phyloP scores from a whole-genome alignment of 1,140 invertebrate genomes.

The Pogonomyrmex californicus region DNA sequence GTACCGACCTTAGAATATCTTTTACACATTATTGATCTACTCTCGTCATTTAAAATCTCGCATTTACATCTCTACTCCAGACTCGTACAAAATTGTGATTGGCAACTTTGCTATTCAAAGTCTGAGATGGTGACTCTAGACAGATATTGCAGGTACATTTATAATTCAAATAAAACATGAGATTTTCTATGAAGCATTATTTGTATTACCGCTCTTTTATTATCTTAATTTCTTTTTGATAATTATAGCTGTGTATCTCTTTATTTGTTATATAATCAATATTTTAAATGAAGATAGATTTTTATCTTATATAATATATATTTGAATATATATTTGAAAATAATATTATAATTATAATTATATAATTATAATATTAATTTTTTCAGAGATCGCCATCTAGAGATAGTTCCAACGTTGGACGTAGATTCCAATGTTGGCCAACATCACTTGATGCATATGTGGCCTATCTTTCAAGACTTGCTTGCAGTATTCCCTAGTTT shows the following conservation, averaged over 20 bases:
- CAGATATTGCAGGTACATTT: slow-evolving; percentile 87
- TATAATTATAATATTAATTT: slow-evolving; percentile 28
- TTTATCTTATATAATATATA: not conserved
- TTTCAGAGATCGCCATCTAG: slow-evolving; percentile 84
- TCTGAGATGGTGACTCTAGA: slow-evolving; percentile 90
- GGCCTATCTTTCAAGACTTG: slow-evolving; percentile 88
- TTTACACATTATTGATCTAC: slow-evolving; percentile 88
- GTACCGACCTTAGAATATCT: slow-evolving; percentile 89
- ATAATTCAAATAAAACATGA: not conserved
- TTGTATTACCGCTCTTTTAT: not conserved
- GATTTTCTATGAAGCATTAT: slow-evolving; percentile 10
- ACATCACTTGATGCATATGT: slow-evolving; percentile 88
- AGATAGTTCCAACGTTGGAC: slow-evolving; percentile 89
- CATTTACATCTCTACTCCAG: slow-evolving; percentile 88
- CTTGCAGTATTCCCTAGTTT: slow-evolving; percentile 85
- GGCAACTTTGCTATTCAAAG: slow-evolving; percentile 87
- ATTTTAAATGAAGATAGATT: not conserved
- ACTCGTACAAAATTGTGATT: slow-evolving; percentile 85
- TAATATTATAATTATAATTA: not conserved
- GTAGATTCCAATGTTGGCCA: slow-evolving; percentile 88
- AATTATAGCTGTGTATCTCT: not conserved
- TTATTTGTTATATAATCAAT: slow-evolving; percentile 12
- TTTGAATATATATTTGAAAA: too few species aligned
- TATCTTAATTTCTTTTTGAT: not conserved
- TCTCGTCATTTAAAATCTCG: slow-evolving; percentile 89